Base-by-base conservation (phyloP, 2,888 invertebrate genomes). In the Hemithea aestivaria region DNA sequence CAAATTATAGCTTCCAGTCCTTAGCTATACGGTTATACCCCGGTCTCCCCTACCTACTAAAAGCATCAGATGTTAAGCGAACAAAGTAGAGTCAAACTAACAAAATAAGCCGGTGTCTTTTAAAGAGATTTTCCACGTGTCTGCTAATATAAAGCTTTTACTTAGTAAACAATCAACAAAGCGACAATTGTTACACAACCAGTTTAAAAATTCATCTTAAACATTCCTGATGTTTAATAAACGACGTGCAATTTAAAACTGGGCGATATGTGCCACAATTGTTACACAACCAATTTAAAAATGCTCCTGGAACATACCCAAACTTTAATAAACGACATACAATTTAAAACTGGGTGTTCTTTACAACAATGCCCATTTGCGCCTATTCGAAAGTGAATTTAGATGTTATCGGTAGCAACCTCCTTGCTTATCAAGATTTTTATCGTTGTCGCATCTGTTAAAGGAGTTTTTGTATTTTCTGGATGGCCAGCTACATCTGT, bases 81-180 rank as follows among this genome's bases (percentile, higher is more conserved):
- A 16, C 5, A 16, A 16, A 16, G 16, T 5, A 16, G 16, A 16
- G 2, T 4, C 5, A 2, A 16, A 16, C 16, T 1, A 2, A 27
- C 10, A 12, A n/a, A 29, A 39, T 28, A 22, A n/a, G 29, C 30
- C 16, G 34, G 46, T 26, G n/a, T 24, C 27, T 32, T 53, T 53
- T 53, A 53, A 57, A 37, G 35, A 30, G 53, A 53, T 57, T 53
- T 50, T 49, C 48, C 46, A 35, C 51, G 10, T 37, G 40, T 38
- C 32, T 44, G 51, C 38, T 34, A 16, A 29, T 30, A 26, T 27
- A 41, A 35, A 41, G 41, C 43, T 35, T 27, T 35, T 24, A 36
- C 38, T 32, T 36, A 22, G 38, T 35, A 37, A 25, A 43, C 20
- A 43, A 42, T 40, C 10, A 23, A 22, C 30, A 29, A 34, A 9